Evolutionary conservation across 2,797 vertebrate species (phyloP).

Genomic region (Chelon labrosus): DNA sequence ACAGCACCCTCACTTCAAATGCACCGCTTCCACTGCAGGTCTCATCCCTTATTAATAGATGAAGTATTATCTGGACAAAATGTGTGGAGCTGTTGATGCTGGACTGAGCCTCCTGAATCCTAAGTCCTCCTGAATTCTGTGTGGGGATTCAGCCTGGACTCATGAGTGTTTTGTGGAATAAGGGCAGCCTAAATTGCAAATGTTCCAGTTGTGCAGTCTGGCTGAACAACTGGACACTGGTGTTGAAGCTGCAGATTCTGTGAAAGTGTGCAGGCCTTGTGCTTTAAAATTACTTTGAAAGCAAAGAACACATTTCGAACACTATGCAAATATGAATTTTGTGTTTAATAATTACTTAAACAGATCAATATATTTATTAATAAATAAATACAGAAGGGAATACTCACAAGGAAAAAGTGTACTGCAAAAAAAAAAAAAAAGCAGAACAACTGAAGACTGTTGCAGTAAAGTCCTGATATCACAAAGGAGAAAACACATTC

Average conservation of each 20-base stretch:
- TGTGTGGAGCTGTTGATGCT: constrained; percentile 15
- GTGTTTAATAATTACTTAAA: too few species aligned
- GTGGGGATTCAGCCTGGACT: constrained; percentile 27
- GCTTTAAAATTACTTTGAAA: background rate
- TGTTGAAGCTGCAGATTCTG: background rate
- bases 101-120: constrained; percentile 8
- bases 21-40: background rate
- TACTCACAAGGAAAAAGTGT: too few species aligned
- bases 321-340: too few species aligned
- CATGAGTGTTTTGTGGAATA: constrained; percentile 55
- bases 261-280: constrained; percentile 3
- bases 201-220: constrained; percentile 16
- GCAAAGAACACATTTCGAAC: too few species aligned
- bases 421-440: too few species aligned
- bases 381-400: too few species aligned
- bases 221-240: background rate
- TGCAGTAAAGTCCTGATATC: too few species aligned
- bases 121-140: constrained; percentile 33
- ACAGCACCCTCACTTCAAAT: background rate
- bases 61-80: constrained; percentile 5
- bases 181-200: constrained; percentile 58
- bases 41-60: constrained; percentile 18
- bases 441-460: too few species aligned
- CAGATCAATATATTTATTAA: too few species aligned
- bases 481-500: too few species aligned